Evolutionary conservation across 1,140 invertebrate species (phyloP), one percentile per base, ranked within the genome.

Genomic region (Dendrolimus punctatus): DNA sequence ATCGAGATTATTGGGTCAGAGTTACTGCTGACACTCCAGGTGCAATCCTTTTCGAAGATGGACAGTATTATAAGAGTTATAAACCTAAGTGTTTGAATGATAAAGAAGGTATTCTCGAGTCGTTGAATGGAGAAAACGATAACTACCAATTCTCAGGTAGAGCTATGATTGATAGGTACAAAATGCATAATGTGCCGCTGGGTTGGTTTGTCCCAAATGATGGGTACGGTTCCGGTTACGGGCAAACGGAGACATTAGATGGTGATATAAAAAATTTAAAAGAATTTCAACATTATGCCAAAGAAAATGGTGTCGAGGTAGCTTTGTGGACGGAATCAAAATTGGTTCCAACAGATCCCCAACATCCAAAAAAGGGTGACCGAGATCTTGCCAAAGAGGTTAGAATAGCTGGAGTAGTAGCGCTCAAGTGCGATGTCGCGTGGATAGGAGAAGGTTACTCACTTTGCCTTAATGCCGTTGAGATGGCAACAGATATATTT

Each of bases 131-230:
- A 42, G 80, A 85, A 62, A 76, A 80, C 23, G 57, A 84, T 49
- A 85, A 83, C 44, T 86, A 86, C 49, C 79, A 83, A 53, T 86
- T 84, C 61, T 86, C 80, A n/a, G 82, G 80, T 6, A 64, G 80
- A 48, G 82, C 74, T 7, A 85, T 84, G 82, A 58, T 85, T 41
- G 82, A 84, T 48, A 68, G 82, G 55, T 85, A 85, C 49, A 72
- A 66, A 57, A 71, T 51, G 41, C 60, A 80, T 47, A 75, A 85
- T 51, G 65, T 85, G 64, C 82, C 82, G 5, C 53, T 85, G 40
- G 82, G 82, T 5, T 85, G 79, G 79, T 84, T 85, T 55, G 60
- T 85, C 45, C 82, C 82, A 4, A 85, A 85, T 44, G 82, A 85
- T 60, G 82, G 82, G 5, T 85, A 85, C 50, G 82, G 82, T 7